Conservation (phyloP, 1,140 invertebrate genomes). For the Metopolophium dirhodum region DNA sequence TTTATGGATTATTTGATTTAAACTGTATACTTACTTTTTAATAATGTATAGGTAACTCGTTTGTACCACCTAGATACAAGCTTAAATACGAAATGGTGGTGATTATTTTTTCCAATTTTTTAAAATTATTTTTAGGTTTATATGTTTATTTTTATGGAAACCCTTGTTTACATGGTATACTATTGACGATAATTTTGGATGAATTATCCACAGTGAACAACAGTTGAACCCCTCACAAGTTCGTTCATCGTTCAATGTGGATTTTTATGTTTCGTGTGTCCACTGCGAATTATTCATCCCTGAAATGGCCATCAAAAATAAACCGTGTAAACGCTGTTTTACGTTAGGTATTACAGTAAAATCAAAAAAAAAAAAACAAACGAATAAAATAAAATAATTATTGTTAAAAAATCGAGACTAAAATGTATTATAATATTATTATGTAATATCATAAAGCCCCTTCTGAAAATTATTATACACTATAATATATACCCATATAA, state of each 20-base stretch:
- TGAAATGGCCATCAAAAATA: background rate
- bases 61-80: too few species aligned
- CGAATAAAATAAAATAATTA: background rate
- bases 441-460: background rate
- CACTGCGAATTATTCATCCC: too few species aligned
- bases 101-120: too few species aligned
- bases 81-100: too few species aligned
- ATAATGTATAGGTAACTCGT: too few species aligned
- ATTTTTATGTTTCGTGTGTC: background rate
- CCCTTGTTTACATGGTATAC: background rate
- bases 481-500: background rate
- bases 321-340: background rate
- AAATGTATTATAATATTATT: background rate
- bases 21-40: background rate
- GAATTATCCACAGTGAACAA: background rate
- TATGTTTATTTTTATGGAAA: too few species aligned
- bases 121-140: too few species aligned
- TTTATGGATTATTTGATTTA: background rate
- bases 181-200: background rate
- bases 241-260: background rate
- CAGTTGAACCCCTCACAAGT: background rate
- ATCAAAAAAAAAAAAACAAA: background rate
- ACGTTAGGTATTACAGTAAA: background rate
- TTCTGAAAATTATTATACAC: background rate
- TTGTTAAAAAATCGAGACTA: background rate